Evolutionary conservation across 2,113 vertebrate genomes (phyloP).

Genomic region (Lycocorax pyrrhopterus): DNA sequence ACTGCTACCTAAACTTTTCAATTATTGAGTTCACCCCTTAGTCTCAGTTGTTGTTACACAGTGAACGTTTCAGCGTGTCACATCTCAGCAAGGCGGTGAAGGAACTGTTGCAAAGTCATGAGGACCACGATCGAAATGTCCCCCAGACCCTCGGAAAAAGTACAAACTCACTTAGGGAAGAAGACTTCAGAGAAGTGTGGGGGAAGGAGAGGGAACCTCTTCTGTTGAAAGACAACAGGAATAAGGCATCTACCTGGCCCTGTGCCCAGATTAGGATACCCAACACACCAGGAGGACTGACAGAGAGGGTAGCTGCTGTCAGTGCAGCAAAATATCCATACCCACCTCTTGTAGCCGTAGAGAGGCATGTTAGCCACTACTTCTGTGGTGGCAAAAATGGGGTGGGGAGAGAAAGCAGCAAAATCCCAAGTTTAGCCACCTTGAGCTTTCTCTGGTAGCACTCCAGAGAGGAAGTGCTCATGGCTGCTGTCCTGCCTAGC

Average conservation of each 20-base stretch:
- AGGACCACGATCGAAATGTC: background rate
- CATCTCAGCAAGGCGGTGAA: background rate
- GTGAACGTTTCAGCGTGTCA: background rate
- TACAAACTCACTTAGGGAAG: background rate
- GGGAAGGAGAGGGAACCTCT: background rate
- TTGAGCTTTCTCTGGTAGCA: background rate
- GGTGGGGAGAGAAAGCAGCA: background rate
- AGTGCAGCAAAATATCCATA: background rate
- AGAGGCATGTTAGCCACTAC: background rate
- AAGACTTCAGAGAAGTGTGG: background rate
- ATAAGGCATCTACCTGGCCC: background rate
- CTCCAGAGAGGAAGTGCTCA: background rate
- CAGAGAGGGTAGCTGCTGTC: background rate
- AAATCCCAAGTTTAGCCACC: background rate
- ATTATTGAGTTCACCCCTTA: background rate
- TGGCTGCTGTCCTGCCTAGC: rapidly evolving
- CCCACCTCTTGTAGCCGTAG: background rate
- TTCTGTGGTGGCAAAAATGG: background rate
- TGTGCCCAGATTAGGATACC: background rate
- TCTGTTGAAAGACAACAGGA: background rate
- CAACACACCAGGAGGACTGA: background rate
- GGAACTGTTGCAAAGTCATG: background rate
- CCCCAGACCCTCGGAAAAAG: background rate
- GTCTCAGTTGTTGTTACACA: background rate
- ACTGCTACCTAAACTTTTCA: background rate